Base-by-base conservation (phyloP, 2,113 vertebrate genomes). In the Melanerpes formicivorus region DNA sequence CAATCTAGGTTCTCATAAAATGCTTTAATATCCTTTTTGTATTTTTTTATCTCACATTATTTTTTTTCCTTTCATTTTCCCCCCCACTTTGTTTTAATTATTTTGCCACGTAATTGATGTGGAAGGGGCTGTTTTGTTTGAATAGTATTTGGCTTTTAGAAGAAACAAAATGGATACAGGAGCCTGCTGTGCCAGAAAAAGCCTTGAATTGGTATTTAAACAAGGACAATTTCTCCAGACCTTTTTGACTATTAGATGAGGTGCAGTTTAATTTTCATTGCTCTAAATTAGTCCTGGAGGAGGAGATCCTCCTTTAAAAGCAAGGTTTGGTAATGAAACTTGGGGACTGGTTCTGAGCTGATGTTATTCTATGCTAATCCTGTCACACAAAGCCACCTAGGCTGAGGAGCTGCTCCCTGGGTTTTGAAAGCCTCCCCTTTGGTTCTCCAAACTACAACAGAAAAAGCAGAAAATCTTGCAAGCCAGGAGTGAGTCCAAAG, bases 141-240 rank as follows among this genome's bases (percentile, higher is more conserved):
- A 92, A 85, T 92, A 64, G 52, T 82, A 37, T 89, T 96, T 96
- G 93, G 79, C 93, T 96, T 96, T 96, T 94, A 95, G 74, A 94
- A 88, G 79, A 44, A 65, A 91, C 80, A 70, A 59, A 73, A 74
- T 21, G 60, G 84, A 92, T 88, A 83, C 64, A 92, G 62, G 93
- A 88, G 69, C 95, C 91, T 96, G 91, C 95, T 96, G 95, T 90
- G 96, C 95, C 44, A 92, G 93, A 94, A 95, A 87, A 88, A 56
- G 76, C 55, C 37, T 79, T 62, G 80, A 84, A 92, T 77, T 94
- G 80, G 54, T 94, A 91, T 96, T 96, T 91, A 94, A 95, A 73
- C 7, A 5, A 92, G 90, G 81, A 96, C 73, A 91, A 92, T 94
- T 95, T 93, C 78, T 86, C 60, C 79, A 83, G 88, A 87, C 67